Base-by-base conservation (phyloP, 2,888 invertebrate species). In the Aphrophora alni region DNA sequence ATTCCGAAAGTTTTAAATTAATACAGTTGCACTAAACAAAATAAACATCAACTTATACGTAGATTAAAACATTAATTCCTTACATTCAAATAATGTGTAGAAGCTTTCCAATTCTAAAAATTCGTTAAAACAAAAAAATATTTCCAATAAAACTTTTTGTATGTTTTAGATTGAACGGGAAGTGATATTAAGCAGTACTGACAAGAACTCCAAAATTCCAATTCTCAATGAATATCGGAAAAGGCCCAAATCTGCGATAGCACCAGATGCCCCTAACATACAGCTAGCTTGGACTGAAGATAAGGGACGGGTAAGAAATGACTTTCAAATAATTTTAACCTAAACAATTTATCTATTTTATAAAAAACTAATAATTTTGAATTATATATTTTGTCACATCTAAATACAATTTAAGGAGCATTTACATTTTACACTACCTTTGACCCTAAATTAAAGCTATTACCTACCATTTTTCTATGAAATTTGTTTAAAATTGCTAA, bases 131-230 rank as follows among this genome's bases (percentile, higher is more conserved):
- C 3, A 33, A 33, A 33, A 33, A 33, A 33, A 33, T 8, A 59
- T 59, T 59, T 21, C 44, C 21, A 59, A 59, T 33, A 80, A 68
- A 69, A 17, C 25, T n/a, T 12, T 70, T 27, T 78, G 17, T 77
- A 25, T 82, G 80, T 87, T 89, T 81, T 90, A 95, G 95, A 95
- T 95, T 88, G 95, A 95, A 88, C 91, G 95, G 71, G 94, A 95
- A 88, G 93, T 95, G 85, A 93, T 94, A 79, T 88, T 95, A 80
- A 93, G 93, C 2, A 93, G 83, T 74, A 91, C 92, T 0, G 95
- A 95, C 87, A 94, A 94, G 88, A 93, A 93, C 88, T 93, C 93
- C 51, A 95, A 95, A 88, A 94, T 94, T 79, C 94, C 94, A 1
- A 93, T 94, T 83, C 90, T 95, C 79, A 93, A 94, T 88, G 94